These are phyloP conservation scores for Ciona savignyi DNA, from an alignment of 23 tunicate species.

Conservation along the genomic window DNA sequence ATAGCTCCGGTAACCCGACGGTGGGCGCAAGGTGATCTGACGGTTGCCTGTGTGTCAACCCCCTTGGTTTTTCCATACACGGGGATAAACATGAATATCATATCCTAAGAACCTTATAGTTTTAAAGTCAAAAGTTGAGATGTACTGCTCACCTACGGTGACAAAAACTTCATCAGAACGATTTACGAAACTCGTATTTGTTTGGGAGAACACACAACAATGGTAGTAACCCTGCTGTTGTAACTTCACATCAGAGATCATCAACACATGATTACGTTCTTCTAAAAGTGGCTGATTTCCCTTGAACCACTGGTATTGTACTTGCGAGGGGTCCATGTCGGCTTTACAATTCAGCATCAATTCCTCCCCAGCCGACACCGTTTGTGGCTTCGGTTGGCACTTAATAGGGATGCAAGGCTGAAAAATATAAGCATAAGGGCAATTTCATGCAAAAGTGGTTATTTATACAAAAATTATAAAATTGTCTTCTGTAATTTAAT, in stretches of 20 bases:
- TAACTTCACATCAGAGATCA: neutral
- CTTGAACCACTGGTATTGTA: neutral
- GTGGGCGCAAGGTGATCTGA: no score
- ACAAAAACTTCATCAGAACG: neutral
- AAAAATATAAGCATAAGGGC: no score
- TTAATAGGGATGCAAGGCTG: neutral
- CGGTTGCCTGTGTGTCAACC: no score
- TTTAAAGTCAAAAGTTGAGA: no score
- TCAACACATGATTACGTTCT: neutral
- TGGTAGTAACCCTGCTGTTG: neutral
- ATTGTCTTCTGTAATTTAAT: no score
- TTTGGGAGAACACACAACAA: neutral
- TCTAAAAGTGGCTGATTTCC: neutral
- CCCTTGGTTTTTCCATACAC: no score
- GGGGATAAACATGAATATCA: no score
- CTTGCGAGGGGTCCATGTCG: neutral
- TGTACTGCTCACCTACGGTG: neutral
- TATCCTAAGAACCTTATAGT: no score
- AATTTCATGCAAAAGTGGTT: no score
- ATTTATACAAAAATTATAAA: no score
- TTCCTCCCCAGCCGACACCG: neutral
- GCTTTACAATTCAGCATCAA: neutral
- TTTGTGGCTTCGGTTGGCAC: neutral
- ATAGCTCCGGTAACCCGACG: no score
- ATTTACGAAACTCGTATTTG: neutral